Conservation (phyloP, 2,888 invertebrate species). For the Tetragonisca angustula region DNA sequence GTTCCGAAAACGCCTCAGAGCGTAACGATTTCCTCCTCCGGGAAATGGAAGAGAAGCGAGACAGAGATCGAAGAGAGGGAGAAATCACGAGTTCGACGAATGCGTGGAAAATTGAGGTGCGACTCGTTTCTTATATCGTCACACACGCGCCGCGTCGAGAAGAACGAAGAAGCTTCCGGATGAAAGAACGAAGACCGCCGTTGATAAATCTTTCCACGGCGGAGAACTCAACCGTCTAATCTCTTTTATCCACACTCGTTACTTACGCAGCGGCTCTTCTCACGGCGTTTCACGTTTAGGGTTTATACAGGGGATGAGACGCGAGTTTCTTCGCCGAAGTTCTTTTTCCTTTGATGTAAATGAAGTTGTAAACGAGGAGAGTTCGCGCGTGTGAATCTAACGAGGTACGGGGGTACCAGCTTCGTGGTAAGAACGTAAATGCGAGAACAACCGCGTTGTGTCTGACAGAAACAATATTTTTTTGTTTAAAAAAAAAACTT, state of each 20-base stretch:
- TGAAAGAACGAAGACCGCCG: conserved; percentile 63
- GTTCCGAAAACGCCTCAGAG: conserved; percentile 51
- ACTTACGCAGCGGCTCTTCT: conserved; percentile 74
- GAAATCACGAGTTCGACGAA: background rate
- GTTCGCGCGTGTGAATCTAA: conserved; percentile 5
- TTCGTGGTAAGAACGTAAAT: background rate
- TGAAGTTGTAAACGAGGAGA: background rate
- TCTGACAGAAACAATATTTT: background rate
- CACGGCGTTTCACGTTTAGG: conserved; percentile 35
- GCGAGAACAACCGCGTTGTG: background rate
- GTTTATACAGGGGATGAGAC: background rate
- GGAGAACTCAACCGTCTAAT: conserved; percentile 77
- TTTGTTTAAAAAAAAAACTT: background rate
- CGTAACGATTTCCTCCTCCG: conserved; percentile 65
- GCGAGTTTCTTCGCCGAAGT: background rate
- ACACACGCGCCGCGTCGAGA: conserved; percentile 31
- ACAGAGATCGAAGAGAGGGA: conserved; percentile 7
- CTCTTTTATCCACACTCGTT: conserved; percentile 80
- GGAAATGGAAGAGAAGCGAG: conserved; percentile 37
- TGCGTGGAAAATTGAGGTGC: conserved; percentile 21
- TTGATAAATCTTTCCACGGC: conserved; percentile 79
- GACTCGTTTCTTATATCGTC: conserved; percentile 56
- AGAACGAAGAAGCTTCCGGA: conserved; percentile 37
- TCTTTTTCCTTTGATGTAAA: background rate
- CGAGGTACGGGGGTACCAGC: background rate